Evolutionary conservation across 1,140 invertebrate genomes (phyloP), one percentile per base, ranked within the genome.

Genomic region (Drosophila grimshawi): DNA sequence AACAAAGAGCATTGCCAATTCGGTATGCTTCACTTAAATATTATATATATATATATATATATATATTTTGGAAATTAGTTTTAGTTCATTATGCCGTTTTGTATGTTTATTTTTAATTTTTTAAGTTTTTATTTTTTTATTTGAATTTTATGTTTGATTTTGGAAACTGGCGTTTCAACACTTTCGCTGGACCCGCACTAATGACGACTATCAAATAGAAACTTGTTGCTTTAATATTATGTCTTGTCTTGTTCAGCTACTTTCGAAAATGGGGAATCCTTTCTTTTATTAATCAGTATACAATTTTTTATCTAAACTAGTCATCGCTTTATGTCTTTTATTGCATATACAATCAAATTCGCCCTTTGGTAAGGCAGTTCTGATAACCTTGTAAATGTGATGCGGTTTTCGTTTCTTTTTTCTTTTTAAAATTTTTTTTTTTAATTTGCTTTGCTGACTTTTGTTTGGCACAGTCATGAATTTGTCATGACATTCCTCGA

Each of bases 121-220:
- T 59, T 32, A 37, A 45, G 1, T 43, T 7, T 53, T 37, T 41
- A 52, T 59, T 33, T 52, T 32, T 37, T 60, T 0, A 43, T n/a
- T 43, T 41, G 3, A 33, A 33, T 33, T 33, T 33, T 33, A 33
- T 33, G 10, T 51, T 57, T 59, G 46, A 11, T 53, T 67, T 73
- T 59, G 37, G 19, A 29, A 52, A 63, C 56, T 51, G 29, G 4
- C 33, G 19, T 49, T 57, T 68, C 60, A 52, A 65, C 66, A 75
- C 72, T 78, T 76, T 78, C 76, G 72, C 76, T 76, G 61, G 56
- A 76, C 49, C 49, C 37, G 43, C 37, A 39, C 41, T 61, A 69
- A 75, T 78, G 76, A 78, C 64, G 76, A 70, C 76, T 62, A 69
- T 65, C 72, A 78, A 75, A 78, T 66, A 78, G 72, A 78, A 78